A percentile compares a stretch with the other conserved stretches of the same genome.
phyloP scores from a whole-genome alignment of 1,140 invertebrate species.

The Neuroterus valhalla region DNA sequence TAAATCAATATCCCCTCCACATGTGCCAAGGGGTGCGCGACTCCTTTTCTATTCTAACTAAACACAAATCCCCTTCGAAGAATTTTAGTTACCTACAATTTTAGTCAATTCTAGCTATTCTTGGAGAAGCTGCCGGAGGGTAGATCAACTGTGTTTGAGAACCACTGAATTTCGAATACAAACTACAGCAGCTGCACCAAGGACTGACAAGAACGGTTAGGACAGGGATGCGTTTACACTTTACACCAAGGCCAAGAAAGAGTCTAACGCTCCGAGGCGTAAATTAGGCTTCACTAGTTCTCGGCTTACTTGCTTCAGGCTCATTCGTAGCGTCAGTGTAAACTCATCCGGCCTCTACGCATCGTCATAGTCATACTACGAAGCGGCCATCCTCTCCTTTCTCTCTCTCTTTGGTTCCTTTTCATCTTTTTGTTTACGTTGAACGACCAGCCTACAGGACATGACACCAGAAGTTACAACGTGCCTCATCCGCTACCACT shows the following conservation, averaged over 20 bases:
- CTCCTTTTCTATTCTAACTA: slow-evolving; percentile 43
- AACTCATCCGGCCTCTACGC: no score
- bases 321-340: neutral
- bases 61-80: neutral
- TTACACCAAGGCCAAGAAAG: slow-evolving; percentile 15
- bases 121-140: neutral
- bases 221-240: neutral
- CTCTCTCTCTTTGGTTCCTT: slow-evolving; percentile 22
- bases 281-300: slow-evolving; percentile 21
- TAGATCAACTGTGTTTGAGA: slow-evolving; percentile 25
- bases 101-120: neutral
- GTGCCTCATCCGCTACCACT: no score
- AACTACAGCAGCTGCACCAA: slow-evolving; percentile 18
- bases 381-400: no score
- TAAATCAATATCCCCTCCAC: slow-evolving; percentile 59
- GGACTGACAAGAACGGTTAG: neutral
- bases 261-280: no score
- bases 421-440: slow-evolving; percentile 24
- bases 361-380: no score
- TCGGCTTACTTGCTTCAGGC: neutral
- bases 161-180: slow-evolving; percentile 25
- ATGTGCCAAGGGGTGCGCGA: slow-evolving; percentile 36
- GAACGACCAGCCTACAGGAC: neutral
- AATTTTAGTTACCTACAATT: neutral
- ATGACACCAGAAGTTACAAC: no score